Conservation (phyloP, 2,797 vertebrate species). For the Microhierax caerulescens region DNA sequence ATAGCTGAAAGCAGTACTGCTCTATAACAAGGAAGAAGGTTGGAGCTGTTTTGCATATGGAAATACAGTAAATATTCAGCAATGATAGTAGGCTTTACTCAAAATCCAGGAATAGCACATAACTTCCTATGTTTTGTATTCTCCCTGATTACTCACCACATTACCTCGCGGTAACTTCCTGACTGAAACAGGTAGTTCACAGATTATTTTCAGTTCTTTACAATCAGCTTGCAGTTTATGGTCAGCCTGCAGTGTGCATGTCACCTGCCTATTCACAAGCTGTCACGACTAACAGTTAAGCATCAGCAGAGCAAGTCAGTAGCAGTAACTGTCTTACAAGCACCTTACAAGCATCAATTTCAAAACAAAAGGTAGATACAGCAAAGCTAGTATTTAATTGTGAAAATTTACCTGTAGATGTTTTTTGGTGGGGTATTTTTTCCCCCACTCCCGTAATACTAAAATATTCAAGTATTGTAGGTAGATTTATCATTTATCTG, state of each 20-base stretch:
- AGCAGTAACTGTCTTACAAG: background rate
- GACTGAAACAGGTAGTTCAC: background rate
- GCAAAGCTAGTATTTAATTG: background rate
- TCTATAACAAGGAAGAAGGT: background rate
- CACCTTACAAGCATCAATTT: background rate
- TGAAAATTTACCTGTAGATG: background rate
- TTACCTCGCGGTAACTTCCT: background rate
- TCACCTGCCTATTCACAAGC: background rate
- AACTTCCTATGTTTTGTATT: background rate
- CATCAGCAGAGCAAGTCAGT: background rate
- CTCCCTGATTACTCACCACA: background rate
- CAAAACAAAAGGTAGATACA: background rate
- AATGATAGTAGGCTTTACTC: background rate
- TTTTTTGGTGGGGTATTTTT: background rate
- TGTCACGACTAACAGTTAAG: background rate
- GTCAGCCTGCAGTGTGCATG: background rate
- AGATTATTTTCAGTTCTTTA: background rate
- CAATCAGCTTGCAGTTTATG: background rate
- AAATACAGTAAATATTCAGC: background rate
- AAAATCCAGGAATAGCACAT: background rate
- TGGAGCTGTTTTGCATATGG: accelerated
- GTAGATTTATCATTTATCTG: background rate
- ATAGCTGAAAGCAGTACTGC: background rate
- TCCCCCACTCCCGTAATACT: background rate
- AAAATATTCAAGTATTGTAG: background rate